These are phyloP conservation scores for Schlechtendalia chinensis DNA, from an alignment of 1,140 invertebrate species.

Conservation along the genomic window DNA sequence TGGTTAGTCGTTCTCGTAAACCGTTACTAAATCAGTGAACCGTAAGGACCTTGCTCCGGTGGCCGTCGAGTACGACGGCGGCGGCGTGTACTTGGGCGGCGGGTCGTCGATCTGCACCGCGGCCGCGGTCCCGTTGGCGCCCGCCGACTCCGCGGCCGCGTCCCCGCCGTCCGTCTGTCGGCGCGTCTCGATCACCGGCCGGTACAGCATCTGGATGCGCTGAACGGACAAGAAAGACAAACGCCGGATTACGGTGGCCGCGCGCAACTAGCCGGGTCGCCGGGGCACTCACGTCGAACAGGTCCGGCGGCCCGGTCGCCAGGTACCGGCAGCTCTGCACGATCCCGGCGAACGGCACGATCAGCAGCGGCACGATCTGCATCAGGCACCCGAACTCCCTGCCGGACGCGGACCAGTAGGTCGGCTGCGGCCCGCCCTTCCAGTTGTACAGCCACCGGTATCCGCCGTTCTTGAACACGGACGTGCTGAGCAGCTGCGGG, in stretches of 20 bases:
- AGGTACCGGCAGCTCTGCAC: slow-evolving; percentile 81
- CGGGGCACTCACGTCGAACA: slow-evolving; percentile 75
- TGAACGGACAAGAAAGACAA: slow-evolving; percentile 56
- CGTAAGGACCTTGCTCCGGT: slow-evolving; percentile 67
- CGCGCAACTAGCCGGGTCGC: too few species aligned
- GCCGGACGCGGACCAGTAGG: slow-evolving; percentile 74
- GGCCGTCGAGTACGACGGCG: slow-evolving; percentile 86
- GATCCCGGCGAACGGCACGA: slow-evolving; percentile 74
- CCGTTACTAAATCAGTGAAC: slow-evolving; percentile 36
- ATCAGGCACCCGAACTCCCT: slow-evolving; percentile 74
- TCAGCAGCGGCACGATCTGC: slow-evolving; percentile 73
- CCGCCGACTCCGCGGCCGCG: background rate
- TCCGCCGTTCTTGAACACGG: slow-evolving; percentile 73
- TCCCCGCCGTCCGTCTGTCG: slow-evolving; percentile 51
- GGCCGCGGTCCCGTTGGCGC: background rate
- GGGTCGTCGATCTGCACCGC: slow-evolving; percentile 70
- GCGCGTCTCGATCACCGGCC: slow-evolving; percentile 61
- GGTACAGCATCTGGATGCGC: slow-evolving; percentile 73
- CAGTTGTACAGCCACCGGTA: slow-evolving; percentile 73
- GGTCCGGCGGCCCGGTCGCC: slow-evolving; percentile 76
- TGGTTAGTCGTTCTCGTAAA: slow-evolving; percentile 42
- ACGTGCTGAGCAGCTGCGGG: slow-evolving; percentile 69
- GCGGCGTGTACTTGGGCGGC: slow-evolving; percentile 89
- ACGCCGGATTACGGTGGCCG: too few species aligned
- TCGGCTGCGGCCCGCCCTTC: slow-evolving; percentile 60